phyloP scores from a whole-genome alignment of 2,888 invertebrate genomes.

The Euzetes globulus region DNA sequence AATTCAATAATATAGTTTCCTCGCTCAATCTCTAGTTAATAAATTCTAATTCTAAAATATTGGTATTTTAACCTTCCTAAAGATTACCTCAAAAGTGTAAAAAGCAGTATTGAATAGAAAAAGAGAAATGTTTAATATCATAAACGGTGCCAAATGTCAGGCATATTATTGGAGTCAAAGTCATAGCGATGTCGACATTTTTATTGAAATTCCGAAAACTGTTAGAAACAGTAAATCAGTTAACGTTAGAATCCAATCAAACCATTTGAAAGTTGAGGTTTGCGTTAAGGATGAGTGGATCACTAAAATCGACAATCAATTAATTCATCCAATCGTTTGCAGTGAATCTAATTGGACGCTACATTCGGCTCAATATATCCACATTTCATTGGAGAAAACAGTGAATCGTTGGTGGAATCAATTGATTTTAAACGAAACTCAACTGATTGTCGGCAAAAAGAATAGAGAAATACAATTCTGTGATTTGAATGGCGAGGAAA shows the following conservation, averaged over 20 bases:
- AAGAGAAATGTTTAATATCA: background rate
- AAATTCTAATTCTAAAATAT: no score
- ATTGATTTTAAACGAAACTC: background rate
- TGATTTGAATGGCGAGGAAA: slow-evolving; percentile 1
- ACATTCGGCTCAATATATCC: slow-evolving; percentile 3
- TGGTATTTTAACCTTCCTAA: no score
- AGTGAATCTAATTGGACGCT: slow-evolving; percentile 1
- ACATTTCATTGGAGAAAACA: background rate
- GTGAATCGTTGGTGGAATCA: background rate
- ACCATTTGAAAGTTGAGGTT: background rate
- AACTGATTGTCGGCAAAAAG: background rate
- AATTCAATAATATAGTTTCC: no score
- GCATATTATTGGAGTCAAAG: slow-evolving; percentile 11
- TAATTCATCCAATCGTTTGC: background rate
- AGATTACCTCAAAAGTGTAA: no score
- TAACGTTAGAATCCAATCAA: background rate
- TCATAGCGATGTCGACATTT: slow-evolving; percentile 10
- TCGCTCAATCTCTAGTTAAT: no score
- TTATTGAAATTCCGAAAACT: background rate
- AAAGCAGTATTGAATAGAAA: no score
- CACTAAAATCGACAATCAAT: background rate
- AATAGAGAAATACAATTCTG: slow-evolving; percentile 13
- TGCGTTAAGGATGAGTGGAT: background rate
- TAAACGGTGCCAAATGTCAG: slow-evolving; percentile 12
- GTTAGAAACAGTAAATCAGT: slow-evolving; percentile 1